Evolutionary conservation across 2,797 vertebrate genomes (phyloP).

Genomic region (Premnoplex brunnescens): DNA sequence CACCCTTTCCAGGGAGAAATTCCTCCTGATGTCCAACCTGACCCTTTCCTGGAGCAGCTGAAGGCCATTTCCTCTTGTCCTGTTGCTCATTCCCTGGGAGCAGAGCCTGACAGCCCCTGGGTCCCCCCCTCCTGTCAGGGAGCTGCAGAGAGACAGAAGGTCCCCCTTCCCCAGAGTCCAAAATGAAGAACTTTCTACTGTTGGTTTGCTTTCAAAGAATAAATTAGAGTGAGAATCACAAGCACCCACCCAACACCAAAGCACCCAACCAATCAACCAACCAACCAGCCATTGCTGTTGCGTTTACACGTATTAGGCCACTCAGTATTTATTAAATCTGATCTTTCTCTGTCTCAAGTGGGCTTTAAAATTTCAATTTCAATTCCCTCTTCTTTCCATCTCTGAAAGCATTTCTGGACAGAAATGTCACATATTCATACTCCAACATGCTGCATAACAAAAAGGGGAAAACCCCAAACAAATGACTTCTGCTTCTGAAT

Average conservation of each 20-base stretch:
- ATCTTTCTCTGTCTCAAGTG: not conserved
- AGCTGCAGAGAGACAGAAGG: not conserved
- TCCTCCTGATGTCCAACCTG: not conserved
- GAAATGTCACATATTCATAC: not conserved
- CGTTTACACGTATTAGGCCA: not conserved
- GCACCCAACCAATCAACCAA: not conserved
- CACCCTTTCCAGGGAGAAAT: not conserved
- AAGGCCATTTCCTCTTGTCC: not conserved
- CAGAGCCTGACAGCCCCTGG: not conserved
- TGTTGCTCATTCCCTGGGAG: not conserved
- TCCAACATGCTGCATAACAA: not conserved
- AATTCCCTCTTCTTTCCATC: not conserved
- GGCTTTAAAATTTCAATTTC: not conserved
- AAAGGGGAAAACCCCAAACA: no score
- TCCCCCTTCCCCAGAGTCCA: not conserved
- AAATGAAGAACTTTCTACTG: not conserved
- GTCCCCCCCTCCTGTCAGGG: not conserved
- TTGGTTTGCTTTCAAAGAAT: not conserved
- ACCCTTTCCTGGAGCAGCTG: not conserved
- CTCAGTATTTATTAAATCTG: not conserved
- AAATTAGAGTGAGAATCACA: not conserved
- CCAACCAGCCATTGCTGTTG: not conserved
- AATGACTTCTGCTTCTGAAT: not conserved
- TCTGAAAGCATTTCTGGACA: not conserved
- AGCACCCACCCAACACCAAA: not conserved